Base-by-base conservation (phyloP, 2,113 vertebrate genomes). In the Ifrita kowaldi region DNA sequence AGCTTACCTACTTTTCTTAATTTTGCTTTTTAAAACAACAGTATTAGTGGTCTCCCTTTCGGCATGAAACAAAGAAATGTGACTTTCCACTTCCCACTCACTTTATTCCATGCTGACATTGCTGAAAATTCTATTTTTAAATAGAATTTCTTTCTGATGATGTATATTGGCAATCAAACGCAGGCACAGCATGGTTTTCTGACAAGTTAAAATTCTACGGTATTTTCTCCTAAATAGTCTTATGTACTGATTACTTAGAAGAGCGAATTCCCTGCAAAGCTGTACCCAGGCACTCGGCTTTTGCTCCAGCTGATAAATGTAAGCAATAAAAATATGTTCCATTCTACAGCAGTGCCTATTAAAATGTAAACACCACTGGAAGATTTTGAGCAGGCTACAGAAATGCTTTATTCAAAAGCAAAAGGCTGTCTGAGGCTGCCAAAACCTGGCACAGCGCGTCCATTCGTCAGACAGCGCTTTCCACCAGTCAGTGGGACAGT, bases 351-450 rank as follows among this genome's bases (percentile, higher is more conserved):
- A 90, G 92, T 50, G 84, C 91, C 97, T 95, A 97, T 98, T 98
- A 98, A 98, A 97, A 98, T 97, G 97, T 97, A 97, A 98, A 98
- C 96, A 90, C 81, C 78, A 87, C 65, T 76, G 93, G 74, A 90
- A 89, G 97, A 95, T 96, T 90, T 89, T 94, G 96, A 97, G 97
- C 78, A 91, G 94, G 90, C 92, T 93, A 97, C 97, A 98, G 94
- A 98, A 98, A 97, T 96, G 97, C 97, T 98, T 97, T 97, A 97
- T 97, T 95, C 95, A 67, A 57, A 63, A 87, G 91, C 42, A 85
- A 76, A 82, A 82, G 91, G 44, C 42, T 92, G 74, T 47, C 86
- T 63, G 87, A 73, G 78, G 91, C 76, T 94, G 97, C 92, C 81
- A 16, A 62, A 91, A 52, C 77, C 81, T 14, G 8, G 33, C 35